Conservation (phyloP, 2,888 invertebrate genomes). For the Sturmia bella region DNA sequence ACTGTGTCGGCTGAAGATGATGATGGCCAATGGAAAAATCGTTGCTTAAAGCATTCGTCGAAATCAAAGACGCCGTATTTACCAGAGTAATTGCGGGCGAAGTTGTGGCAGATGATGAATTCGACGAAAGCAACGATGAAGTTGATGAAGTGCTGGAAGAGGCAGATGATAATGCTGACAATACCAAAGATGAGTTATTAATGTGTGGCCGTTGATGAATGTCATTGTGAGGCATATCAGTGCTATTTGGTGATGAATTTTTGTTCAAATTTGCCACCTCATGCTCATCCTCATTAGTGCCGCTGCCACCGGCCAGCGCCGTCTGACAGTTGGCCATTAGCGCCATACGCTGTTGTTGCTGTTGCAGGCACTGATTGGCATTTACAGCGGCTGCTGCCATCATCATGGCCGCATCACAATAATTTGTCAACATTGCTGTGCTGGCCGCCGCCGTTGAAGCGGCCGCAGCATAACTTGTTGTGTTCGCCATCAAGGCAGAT, state of each 20-base stretch:
- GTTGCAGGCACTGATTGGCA: slow-evolving; percentile 80
- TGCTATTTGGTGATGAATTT: slow-evolving; percentile 18
- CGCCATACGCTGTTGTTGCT: slow-evolving; percentile 77
- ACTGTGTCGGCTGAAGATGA: slow-evolving; percentile 56
- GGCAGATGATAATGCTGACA: slow-evolving; percentile 72
- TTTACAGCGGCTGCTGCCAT: slow-evolving; percentile 81
- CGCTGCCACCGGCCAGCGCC: slow-evolving; percentile 67
- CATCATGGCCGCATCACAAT: slow-evolving; percentile 82
- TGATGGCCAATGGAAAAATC: slow-evolving; percentile 56
- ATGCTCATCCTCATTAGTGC: slow-evolving; percentile 60
- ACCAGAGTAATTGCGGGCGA: slow-evolving; percentile 43
- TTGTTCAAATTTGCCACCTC: slow-evolving; percentile 64
- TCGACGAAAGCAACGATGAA: slow-evolving; percentile 67
- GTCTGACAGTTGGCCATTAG: slow-evolving; percentile 75
- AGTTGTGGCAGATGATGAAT: slow-evolving; percentile 56
- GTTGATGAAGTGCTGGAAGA: slow-evolving; percentile 74
- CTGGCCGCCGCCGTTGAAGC: slow-evolving; percentile 71
- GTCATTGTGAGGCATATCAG: not conserved
- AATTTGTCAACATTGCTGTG: slow-evolving; percentile 80
- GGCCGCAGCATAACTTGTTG: slow-evolving; percentile 63
- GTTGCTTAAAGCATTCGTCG: slow-evolving; percentile 22
- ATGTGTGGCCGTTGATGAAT: slow-evolving; percentile 50
- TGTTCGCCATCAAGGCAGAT: slow-evolving; percentile 62
- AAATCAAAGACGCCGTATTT: slow-evolving; percentile 55
- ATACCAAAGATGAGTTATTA: slow-evolving; percentile 68